Percentiles rank a stretch among this genome's conserved stretches.
Conservation (phyloP, 2,797 vertebrate species). For the Galaxias olidus region DNA sequence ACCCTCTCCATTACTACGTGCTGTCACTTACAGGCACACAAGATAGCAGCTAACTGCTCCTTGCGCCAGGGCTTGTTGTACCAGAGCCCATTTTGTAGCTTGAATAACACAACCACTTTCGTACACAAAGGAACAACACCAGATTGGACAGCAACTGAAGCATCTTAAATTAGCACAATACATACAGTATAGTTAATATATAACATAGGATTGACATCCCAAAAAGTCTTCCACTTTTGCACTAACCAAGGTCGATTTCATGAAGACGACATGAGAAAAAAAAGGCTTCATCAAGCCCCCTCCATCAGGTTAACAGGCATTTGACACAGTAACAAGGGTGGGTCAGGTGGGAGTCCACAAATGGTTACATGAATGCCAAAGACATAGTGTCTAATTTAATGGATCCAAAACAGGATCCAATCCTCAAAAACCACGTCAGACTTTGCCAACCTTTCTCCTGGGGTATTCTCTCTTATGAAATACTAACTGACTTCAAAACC, state of each 20-base stretch:
- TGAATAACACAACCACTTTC: background rate
- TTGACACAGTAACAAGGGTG: conserved; percentile 13
- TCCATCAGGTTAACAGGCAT: conserved; percentile 49
- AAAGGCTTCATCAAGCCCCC: conserved; percentile 31
- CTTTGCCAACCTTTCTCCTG: conserved; percentile 35
- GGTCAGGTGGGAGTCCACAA: conserved; percentile 50
- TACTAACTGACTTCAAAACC: conserved; percentile 26
- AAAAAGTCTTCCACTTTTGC: too few relatives aligned
- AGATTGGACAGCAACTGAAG: background rate
- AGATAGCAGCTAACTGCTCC: conserved; percentile 34
- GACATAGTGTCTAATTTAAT: too few relatives aligned
- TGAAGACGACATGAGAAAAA: too few relatives aligned
- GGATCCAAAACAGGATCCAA: conserved; percentile 13
- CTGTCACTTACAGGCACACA: conserved; percentile 31
- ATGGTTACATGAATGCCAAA: conserved; percentile 30
- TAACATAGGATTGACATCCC: too few relatives aligned
- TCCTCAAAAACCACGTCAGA: conserved; percentile 54
- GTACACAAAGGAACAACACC: too few relatives aligned
- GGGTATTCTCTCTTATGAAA: conserved; percentile 40
- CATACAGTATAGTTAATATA: too few relatives aligned
- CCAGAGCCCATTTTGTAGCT: conserved; percentile 15
- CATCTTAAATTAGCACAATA: too few relatives aligned
- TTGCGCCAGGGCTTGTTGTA: conserved; percentile 34
- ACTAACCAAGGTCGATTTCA: too few relatives aligned
- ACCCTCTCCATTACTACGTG: conserved; percentile 56